Base-by-base conservation (phyloP, 1,140 invertebrate genomes). In the Drosophila punjabiensis region DNA sequence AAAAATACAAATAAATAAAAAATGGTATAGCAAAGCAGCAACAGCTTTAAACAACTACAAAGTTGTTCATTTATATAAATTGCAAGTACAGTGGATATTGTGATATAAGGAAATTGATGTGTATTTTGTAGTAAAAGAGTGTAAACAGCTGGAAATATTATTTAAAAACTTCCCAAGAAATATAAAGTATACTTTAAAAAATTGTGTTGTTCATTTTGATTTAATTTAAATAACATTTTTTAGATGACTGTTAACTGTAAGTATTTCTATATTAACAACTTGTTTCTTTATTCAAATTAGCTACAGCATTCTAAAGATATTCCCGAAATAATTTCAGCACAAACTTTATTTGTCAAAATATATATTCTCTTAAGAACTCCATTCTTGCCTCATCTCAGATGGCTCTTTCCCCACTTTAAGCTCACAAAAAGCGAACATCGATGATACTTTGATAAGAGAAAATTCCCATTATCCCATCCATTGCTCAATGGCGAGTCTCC, bases 21-120 rank as follows among this genome's bases (percentile, higher is more conserved):
- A 63, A 33, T n/a, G 48, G 61, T 56, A 28, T 35, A 24, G 47
- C 30, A 24, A 64, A 30, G 24, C 58, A 61, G 39, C 58, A 65
- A 39, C 24, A 47, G 39, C 65, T 47, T 32, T 69, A 71, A 70
- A 70, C 24, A 45, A 70, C 35, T 24, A 33, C 37, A 43, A 52
- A 55, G 64, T n/a, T 69, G 37, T 30, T 24, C 48, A 55, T 69
- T 55, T 55, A 30, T 68, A 68, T 55, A 68, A 60, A 52, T 52
- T 41, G 33, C 47, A 41, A 66, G n/a, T 65, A 79, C 77, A 79
- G 77, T 71, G 47, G 30, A 8, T 16, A 35, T 35, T 14, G 5
- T 55, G 3, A 20, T 20, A 20, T 5, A 4, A 18, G n/a, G n/a
- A n/a, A n/a, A n/a, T n/a, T n/a, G n/a, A n/a, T n/a, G n/a, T n/a